These are phyloP conservation scores for Pseudorhombus dupliciocellatus DNA, from an alignment of 2,113 vertebrate genomes.

Conservation along the genomic window DNA sequence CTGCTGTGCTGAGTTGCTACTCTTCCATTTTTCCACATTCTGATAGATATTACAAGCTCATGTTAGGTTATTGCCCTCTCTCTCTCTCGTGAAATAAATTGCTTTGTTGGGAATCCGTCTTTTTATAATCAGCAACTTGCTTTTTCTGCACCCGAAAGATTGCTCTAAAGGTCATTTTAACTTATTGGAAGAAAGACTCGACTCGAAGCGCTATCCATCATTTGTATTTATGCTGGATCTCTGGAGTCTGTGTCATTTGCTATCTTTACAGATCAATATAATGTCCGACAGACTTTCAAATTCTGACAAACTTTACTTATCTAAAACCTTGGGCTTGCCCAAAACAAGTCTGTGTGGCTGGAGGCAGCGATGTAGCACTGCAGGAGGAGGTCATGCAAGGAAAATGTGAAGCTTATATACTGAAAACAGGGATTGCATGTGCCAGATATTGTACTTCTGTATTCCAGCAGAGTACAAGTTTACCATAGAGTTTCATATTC, in stretches of 20 bases:
- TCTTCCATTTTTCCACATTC: conserved; percentile 2
- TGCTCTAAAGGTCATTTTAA: conserved; percentile 27
- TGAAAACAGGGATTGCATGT: conserved; percentile 36
- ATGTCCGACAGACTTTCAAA: conserved; percentile 5
- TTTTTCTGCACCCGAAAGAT: conserved; percentile 9
- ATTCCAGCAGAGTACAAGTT: conserved; percentile 42
- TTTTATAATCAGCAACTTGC: conserved; percentile 40
- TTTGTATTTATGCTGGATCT: conserved; percentile 8
- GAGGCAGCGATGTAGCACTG: conserved; percentile 23
- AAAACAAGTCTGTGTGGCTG: not conserved
- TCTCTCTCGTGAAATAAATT: conserved; percentile 43
- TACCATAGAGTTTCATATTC: conserved; percentile 53
- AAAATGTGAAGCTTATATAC: conserved; percentile 41
- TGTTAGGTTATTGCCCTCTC: conserved; percentile 47
- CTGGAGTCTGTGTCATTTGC: conserved; percentile 1
- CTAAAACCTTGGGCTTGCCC: not conserved
- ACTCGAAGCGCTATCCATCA: conserved; percentile 18
- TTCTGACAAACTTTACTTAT: conserved; percentile 2
- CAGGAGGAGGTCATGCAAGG: conserved; percentile 22
- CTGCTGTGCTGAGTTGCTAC: conserved; percentile 20
- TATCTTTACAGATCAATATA: conserved; percentile 13
- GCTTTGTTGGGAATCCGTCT: conserved; percentile 35
- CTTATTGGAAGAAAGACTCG: conserved; percentile 16
- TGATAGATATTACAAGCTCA: conserved; percentile 33
- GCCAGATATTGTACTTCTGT: conserved; percentile 39